A percentile compares a stretch with the other conserved stretches of the same genome.
Conservation (phyloP, 2,797 vertebrate species). For the Brachyrhaphis roseni region DNA sequence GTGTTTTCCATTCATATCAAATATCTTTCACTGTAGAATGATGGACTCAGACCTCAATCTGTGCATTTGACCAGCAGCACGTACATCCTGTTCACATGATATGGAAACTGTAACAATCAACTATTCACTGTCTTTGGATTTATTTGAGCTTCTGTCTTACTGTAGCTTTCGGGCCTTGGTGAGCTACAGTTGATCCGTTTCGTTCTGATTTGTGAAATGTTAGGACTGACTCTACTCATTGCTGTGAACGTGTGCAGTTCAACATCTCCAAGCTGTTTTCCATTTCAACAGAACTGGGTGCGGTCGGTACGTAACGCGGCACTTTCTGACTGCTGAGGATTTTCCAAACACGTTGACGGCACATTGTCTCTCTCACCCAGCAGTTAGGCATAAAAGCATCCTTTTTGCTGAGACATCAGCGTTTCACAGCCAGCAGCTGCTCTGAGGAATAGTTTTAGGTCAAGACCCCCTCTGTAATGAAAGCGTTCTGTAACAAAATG, state of each 20-base stretch:
- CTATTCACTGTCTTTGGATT: background rate
- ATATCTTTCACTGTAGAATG: background rate
- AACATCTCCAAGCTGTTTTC: background rate
- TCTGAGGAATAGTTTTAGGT: constrained; percentile 32
- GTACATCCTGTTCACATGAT: background rate
- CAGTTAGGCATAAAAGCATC: background rate
- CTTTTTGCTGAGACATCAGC: constrained; percentile 18
- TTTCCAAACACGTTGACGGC: constrained; percentile 6
- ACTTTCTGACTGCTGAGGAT: background rate
- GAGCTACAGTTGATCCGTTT: background rate
- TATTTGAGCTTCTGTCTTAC: background rate
- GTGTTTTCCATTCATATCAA: background rate
- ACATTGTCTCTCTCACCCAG: constrained; percentile 12
- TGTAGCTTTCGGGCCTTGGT: background rate
- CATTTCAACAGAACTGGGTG: background rate
- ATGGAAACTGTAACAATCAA: background rate
- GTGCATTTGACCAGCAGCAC: background rate
- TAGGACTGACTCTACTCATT: background rate
- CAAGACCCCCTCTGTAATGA: constrained; percentile 41
- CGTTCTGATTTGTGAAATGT: background rate
- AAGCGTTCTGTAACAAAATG: constrained; percentile 18
- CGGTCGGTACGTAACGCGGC: background rate
- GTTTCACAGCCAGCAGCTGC: constrained; percentile 49
- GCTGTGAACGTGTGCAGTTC: background rate
- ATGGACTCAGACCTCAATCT: background rate